Conservation (phyloP, 2,797 vertebrate species). For the Alectoris magna region DNA sequence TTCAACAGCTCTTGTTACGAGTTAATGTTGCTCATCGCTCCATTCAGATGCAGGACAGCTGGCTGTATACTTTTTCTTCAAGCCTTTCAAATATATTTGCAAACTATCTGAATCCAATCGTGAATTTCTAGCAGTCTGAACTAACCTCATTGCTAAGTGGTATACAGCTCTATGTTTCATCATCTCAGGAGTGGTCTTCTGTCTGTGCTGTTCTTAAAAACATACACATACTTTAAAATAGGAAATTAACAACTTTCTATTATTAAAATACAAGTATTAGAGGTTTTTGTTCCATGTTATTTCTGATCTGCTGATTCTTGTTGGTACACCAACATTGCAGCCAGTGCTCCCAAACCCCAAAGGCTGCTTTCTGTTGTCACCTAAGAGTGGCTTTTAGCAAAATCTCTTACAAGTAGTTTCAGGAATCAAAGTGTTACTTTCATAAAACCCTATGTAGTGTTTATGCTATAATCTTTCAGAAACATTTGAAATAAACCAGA, state of each 20-base stretch:
- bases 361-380: not conserved
- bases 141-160: conserved; percentile 88
- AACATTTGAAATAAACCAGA: not conserved
- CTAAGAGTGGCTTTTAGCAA: not conserved
- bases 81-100: conserved; percentile 88
- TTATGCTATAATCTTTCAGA: not conserved
- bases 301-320: not conserved
- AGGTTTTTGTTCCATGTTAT: not conserved
- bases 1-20: not conserved
- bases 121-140: conserved; percentile 93
- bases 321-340: not conserved
- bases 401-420: not conserved
- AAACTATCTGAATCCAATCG: conserved; percentile 88
- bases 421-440: not conserved
- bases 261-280: not conserved
- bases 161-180: conserved; percentile 85
- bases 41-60: conserved; percentile 73
- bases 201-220: conserved; percentile 83
- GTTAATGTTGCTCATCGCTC: conserved; percentile 23
- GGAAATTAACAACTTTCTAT: not conserved
- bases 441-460: not conserved
- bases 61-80: conserved; percentile 88
- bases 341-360: not conserved
- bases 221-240: conserved; percentile 14
- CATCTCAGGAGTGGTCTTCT: conserved; percentile 85